Evolutionary conservation across 2,113 vertebrate genomes (phyloP).

Genomic region (Pimephales promelas): DNA sequence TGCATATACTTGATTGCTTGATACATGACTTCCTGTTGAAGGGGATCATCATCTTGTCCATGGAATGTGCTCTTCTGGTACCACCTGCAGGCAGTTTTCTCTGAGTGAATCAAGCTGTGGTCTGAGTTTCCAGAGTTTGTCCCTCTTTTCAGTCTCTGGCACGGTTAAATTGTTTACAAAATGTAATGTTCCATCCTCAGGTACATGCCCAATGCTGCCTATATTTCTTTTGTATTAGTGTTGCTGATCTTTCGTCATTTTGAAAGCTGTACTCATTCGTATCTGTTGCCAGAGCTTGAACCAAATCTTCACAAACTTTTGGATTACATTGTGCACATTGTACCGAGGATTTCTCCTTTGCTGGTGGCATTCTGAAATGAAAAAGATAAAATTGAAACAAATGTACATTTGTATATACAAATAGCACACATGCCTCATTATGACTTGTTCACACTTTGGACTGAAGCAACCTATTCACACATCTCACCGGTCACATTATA

Average conservation of each 20-base stretch:
- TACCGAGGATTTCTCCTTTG: no score
- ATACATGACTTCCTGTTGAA: slow-evolving; percentile 26
- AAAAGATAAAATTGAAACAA: no score
- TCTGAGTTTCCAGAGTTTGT: slow-evolving; percentile 47
- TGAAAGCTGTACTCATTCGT: slow-evolving; percentile 40
- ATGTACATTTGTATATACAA: no score
- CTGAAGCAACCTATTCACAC: no score
- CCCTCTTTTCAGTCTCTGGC: slow-evolving; percentile 30
- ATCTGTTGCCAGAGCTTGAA: no score
- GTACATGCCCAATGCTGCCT: slow-evolving; percentile 23
- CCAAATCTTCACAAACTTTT: no score
- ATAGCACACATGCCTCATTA: no score
- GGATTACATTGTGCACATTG: no score
- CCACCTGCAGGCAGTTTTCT: slow-evolving; percentile 46
- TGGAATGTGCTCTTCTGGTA: slow-evolving; percentile 40
- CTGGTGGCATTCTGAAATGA: no score
- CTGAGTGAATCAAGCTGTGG: slow-evolving; percentile 47
- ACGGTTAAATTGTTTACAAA: slow-evolving; percentile 51
- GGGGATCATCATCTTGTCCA: slow-evolving; percentile 46
- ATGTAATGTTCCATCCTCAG: slow-evolving; percentile 46
- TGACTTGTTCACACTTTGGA: no score
- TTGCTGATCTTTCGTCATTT: slow-evolving; percentile 29
- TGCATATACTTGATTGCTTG: slow-evolving; percentile 48
- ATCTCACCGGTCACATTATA: no score
- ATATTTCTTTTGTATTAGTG: slow-evolving; percentile 33